phyloP scores from a whole-genome alignment of 2,113 vertebrate genomes.

The Alexandromys fortis region DNA sequence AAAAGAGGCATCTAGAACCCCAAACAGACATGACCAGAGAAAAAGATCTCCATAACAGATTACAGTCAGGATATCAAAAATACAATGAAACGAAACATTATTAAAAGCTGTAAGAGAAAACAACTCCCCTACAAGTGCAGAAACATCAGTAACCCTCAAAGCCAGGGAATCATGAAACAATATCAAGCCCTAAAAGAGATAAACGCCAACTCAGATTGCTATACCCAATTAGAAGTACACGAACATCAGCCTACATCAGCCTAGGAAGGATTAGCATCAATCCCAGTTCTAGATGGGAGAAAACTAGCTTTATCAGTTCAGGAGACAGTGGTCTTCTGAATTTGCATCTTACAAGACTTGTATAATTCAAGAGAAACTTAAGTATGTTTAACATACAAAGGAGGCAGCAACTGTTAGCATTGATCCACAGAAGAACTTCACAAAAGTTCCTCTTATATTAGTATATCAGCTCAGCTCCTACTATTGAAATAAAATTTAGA shows the following conservation, averaged over 20 bases:
- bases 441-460: background rate
- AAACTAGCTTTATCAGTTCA: background rate
- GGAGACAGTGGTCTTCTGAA: too few relatives aligned
- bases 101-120: background rate
- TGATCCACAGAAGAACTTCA: background rate
- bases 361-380: background rate
- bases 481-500: background rate
- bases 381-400: background rate
- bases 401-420: background rate
- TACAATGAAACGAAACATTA: background rate
- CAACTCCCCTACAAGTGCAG: background rate
- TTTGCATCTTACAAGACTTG: background rate
- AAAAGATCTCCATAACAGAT: background rate
- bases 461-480: background rate
- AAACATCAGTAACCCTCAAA: background rate
- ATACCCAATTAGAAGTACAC: background rate
- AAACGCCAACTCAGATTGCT: background rate
- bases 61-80: background rate
- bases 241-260: background rate
- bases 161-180: too few relatives aligned
- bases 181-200: background rate
- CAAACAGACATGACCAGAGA: background rate
- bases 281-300: background rate
- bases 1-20: background rate
- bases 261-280: background rate